A percentile compares a stretch with the other conserved stretches of the same genome.
Conservation (phyloP, 2,888 invertebrate species). For the Drosophila borborema region DNA sequence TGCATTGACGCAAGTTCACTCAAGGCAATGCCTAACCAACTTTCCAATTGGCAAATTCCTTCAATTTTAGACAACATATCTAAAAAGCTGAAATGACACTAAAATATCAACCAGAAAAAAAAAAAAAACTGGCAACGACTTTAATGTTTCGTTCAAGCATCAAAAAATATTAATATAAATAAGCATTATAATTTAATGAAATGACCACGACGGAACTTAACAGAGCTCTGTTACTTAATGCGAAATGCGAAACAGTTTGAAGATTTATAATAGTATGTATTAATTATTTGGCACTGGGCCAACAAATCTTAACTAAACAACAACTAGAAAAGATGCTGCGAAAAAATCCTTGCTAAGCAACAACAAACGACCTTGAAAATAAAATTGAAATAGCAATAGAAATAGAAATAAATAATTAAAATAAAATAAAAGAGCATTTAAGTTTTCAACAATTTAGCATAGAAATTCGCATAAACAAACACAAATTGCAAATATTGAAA, state of each 20-base stretch:
- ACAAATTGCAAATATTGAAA: slow-evolving; percentile 46
- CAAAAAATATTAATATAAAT: not conserved
- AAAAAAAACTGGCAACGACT: not conserved
- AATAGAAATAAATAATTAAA: slow-evolving; percentile 8
- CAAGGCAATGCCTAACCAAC: slow-evolving; percentile 32
- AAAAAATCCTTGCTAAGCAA: slow-evolving; percentile 58
- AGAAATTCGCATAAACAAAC: slow-evolving; percentile 64
- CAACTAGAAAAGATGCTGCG: slow-evolving; percentile 26
- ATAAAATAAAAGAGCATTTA: slow-evolving; percentile 4
- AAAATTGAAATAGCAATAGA: no score
- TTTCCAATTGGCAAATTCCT: not conserved
- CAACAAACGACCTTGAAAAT: slow-evolving; percentile 58
- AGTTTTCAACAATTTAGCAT: slow-evolving; percentile 58
- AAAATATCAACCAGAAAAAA: not conserved
- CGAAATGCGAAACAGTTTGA: slow-evolving; percentile 41
- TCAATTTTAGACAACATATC: not conserved
- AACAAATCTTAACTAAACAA: slow-evolving; percentile 52
- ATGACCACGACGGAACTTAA: slow-evolving; percentile 13
- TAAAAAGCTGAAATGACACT: not conserved
- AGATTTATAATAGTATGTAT: slow-evolving; percentile 56
- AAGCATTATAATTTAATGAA: slow-evolving; percentile 9
- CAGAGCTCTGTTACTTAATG: slow-evolving; percentile 46
- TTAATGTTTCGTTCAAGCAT: not conserved
- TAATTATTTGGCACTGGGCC: slow-evolving; percentile 55
- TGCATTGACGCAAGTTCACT: slow-evolving; percentile 35